A percentile compares a stretch with the other conserved stretches of the same genome.
Conservation (phyloP, 2,797 vertebrate species). For the Phyllotis vaccarum region DNA sequence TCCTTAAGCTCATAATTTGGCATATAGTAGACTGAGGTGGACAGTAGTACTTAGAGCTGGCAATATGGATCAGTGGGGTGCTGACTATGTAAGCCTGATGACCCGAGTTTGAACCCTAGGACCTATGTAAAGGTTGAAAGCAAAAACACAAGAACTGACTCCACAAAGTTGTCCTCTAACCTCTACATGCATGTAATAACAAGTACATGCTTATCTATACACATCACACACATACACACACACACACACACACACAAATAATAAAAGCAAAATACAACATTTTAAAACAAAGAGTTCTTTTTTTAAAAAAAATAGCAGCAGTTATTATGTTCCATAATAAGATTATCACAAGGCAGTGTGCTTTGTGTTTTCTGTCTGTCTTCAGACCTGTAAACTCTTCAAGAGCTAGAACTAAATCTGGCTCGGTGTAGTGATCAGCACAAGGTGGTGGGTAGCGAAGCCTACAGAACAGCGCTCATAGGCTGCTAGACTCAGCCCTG, state of each 20-base stretch:
- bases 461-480: neutral
- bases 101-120: neutral
- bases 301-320: no score
- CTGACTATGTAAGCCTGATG: neutral
- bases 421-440: slow-evolving; percentile 17
- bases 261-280: neutral
- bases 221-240: neutral
- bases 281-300: neutral
- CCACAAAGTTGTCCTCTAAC: neutral
- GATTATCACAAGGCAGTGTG: neutral
- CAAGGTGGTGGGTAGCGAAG: neutral
- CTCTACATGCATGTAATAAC: neutral
- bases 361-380: slow-evolving; percentile 43
- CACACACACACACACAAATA: neutral
- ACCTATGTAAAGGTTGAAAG: neutral
- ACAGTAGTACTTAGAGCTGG: neutral
- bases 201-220: neutral
- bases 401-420: slow-evolving; percentile 9
- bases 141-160: neutral
- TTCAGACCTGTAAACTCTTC: neutral
- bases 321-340: neutral
- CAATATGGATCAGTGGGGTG: neutral
- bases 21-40: neutral
- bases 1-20: slow-evolving; percentile 44
- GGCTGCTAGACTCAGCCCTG: neutral